Conservation (phyloP, 2,888 invertebrate species). For the Pristionchus exspectatus region DNA sequence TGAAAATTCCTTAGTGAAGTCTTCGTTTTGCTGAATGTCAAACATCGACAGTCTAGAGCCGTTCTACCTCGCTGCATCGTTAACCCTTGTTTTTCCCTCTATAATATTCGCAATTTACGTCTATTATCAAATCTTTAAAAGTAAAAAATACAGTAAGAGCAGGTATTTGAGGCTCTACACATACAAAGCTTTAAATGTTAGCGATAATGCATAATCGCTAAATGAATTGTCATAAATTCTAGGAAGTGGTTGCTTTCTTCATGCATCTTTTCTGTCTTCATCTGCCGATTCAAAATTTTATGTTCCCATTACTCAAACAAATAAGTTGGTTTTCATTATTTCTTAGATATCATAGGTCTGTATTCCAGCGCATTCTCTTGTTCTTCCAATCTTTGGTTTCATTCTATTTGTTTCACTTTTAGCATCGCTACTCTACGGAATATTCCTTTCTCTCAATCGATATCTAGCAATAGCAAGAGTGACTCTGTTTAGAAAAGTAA, state of each 20-base stretch:
- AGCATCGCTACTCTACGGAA: neutral
- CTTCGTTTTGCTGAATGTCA: neutral
- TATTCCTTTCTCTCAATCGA: neutral
- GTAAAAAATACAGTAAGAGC: neutral
- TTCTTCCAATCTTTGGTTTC: neutral
- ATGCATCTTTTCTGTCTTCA: neutral
- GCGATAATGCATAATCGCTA: neutral
- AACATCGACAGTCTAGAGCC: neutral
- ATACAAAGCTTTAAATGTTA: neutral
- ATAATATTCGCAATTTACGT: neutral
- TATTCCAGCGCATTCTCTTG: neutral
- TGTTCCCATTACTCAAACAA: neutral
- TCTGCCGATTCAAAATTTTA: neutral
- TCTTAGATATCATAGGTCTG: neutral
- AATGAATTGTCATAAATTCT: neutral
- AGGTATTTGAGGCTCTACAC: neutral
- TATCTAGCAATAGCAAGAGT: neutral
- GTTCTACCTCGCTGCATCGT: neutral
- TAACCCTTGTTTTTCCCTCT: neutral
- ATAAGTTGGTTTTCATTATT: neutral
- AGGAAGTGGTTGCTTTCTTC: neutral
- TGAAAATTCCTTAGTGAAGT: neutral
- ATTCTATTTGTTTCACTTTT: neutral
- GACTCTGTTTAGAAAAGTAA: neutral
- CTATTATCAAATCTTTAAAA: neutral